Percentiles rank a stretch among this genome's conserved stretches.
These are phyloP conservation scores for Spisula subtruncata DNA, from an alignment of 2,888 invertebrate species.

Conservation along the genomic window DNA sequence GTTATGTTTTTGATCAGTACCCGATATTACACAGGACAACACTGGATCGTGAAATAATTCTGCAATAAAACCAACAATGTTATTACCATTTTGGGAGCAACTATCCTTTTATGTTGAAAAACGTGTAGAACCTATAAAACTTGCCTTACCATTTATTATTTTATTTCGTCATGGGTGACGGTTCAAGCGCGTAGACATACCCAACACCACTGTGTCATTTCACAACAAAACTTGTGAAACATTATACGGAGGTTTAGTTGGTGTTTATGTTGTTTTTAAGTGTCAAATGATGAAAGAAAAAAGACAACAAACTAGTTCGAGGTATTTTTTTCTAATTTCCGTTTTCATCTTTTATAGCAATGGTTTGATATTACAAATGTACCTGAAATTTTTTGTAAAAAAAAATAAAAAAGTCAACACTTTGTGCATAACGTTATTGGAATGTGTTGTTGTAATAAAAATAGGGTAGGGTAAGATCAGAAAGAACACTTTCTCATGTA, in stretches of 20 bases:
- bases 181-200: not conserved
- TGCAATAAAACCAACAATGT: not conserved
- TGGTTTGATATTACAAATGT: not conserved
- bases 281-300: not conserved
- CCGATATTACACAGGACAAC: not conserved
- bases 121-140: not conserved
- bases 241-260: not conserved
- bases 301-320: not conserved
- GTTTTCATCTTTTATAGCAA: not conserved
- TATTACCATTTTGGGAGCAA: not conserved
- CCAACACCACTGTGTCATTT: not conserved
- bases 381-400: not conserved
- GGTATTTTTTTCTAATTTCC: conserved; percentile 13
- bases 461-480: not conserved
- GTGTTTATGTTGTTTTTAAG: not conserved
- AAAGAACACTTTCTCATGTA: not conserved
- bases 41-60: not conserved
- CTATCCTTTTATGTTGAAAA: not conserved
- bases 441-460: not conserved
- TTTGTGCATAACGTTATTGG: not conserved
- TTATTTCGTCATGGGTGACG: not conserved
- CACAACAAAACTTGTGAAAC: not conserved
- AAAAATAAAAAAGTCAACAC: not conserved
- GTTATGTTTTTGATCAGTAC: conserved; percentile 25
- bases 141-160: not conserved